Evolutionary conservation across 2,797 vertebrate genomes (phyloP), one percentile per base, ranked within the genome.

Genomic region (Fratercula arctica): DNA sequence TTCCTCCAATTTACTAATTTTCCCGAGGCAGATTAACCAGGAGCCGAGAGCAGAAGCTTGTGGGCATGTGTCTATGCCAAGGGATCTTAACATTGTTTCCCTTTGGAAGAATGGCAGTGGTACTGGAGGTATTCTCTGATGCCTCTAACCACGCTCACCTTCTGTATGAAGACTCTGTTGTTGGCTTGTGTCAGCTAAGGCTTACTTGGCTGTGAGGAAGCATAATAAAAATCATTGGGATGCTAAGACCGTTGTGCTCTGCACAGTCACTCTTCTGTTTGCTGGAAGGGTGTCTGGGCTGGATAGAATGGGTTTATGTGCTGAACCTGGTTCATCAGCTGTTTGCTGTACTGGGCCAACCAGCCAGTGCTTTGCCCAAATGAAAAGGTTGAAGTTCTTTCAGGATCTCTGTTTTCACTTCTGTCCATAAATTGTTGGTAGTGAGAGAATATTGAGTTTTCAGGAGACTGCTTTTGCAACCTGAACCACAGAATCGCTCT

Each of bases 401-500:
- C 54, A 41, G 41, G 8, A 10, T 70, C 11, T 73, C 35, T 56
- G 0, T 63, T 70, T 54, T 83, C 29, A 45, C 41, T 69, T 25
- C n/a, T 77, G 80, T 45, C 28, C 7, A 6, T 41, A 33, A 72
- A 45, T 66, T 33, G 14, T 57, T 57, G 43, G 61, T 85, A 15
- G 46, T 37, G 54, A 88, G 41, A 69, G 51, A 77, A 69, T 66
- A 59, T 1, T 41, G 25, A 74, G 13, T 89, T 87, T 81, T 89
- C 23, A 59, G 60, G 68, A 66, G 39, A 20, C 21, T 70, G 6
- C 6, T 89, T 89, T 80, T 77, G 77, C 74, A 80, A 77, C 33
- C 19, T 20, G 56, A 95, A 61, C 16, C 43, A 84, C 73, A 74
- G 43, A 94, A 86, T 82, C 25, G 5, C 37, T 90, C 13, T 82